Evolutionary conservation across 2,797 vertebrate genomes (phyloP), one percentile per base, ranked within the genome.

Genomic region (Neosilurus hyrtlii): DNA sequence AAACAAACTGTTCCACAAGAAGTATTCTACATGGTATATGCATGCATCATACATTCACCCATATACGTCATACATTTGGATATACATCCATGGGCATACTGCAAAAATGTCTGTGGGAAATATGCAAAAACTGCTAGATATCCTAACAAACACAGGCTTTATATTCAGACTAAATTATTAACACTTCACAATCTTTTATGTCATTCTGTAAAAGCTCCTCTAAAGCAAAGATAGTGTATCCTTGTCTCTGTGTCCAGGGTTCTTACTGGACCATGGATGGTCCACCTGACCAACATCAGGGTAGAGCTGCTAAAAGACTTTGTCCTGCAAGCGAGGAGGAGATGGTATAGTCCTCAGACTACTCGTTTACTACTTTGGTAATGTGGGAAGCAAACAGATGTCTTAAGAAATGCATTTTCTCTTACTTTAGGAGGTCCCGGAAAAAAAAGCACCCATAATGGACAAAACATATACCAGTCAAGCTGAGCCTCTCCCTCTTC

Each of bases 201-300:
- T 59, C 11, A 18, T 30, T 51, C 26, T 30, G 10, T 26, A 52
- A 79, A n/a, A n/a, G n/a, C n/a, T n/a, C n/a, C 15, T 79, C 18
- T 18, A 12, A 9, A 30, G 51, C 10, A 15, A 79, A 49, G 11
- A 2, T 54, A 37, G 57, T 16, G 14, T 57, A 37, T 59, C 26
- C 61, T 22, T 0, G 26, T 63, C 10, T 90, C 84, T 89, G 35
- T 89, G 94, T 92, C 14, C 65, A 99, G 98, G 98, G 98, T 54
- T 98, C 97, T 37, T 99, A 99, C 5, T 99, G 98, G 98, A 99
- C 96, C 20, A 99, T 99, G 90, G 98, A 99, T 85, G 96, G 95
- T n/a, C 96, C 96, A 67, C 80, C 92, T 35, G 93, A 92, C 54
- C 88, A 87, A 90, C 91, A 79, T 91, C 94, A 94, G 87, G 89